phyloP scores from a whole-genome alignment of 2,113 vertebrate species.

The Ardeotis arabs region DNA sequence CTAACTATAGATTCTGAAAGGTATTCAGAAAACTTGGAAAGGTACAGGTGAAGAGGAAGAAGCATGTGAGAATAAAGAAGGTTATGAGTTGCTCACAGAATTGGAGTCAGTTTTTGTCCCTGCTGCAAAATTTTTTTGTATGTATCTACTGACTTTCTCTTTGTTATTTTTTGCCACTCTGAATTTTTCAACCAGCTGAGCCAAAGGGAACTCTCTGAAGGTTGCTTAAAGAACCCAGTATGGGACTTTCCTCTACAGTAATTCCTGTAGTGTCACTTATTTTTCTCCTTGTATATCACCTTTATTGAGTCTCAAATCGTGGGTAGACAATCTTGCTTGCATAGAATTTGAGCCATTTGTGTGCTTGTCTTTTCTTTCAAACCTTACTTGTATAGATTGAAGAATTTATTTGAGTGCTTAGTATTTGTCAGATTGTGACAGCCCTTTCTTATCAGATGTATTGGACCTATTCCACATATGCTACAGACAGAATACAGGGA shows the following conservation, averaged over 20 bases:
- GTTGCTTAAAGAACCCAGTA: background rate
- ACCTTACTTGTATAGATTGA: background rate
- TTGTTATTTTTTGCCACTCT: background rate
- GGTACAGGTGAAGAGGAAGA: background rate
- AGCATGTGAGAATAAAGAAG: background rate
- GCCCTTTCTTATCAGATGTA: background rate
- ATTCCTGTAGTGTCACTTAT: background rate
- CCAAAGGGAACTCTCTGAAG: background rate
- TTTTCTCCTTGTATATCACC: background rate
- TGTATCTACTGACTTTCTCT: background rate
- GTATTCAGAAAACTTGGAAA: background rate
- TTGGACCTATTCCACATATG: background rate
- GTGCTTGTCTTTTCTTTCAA: background rate
- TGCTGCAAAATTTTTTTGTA: background rate
- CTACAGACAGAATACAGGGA: background rate
- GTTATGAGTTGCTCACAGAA: background rate
- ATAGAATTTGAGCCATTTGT: background rate
- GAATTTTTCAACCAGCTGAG: background rate
- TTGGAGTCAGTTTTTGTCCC: background rate
- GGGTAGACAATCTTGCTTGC: background rate
- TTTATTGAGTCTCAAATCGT: background rate
- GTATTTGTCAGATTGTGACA: background rate
- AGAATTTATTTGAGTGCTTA: background rate
- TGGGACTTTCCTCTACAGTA: background rate
- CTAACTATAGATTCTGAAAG: background rate